Base-by-base conservation (phyloP, 92 coral and sea anemone species). In the Muricea muricata region DNA sequence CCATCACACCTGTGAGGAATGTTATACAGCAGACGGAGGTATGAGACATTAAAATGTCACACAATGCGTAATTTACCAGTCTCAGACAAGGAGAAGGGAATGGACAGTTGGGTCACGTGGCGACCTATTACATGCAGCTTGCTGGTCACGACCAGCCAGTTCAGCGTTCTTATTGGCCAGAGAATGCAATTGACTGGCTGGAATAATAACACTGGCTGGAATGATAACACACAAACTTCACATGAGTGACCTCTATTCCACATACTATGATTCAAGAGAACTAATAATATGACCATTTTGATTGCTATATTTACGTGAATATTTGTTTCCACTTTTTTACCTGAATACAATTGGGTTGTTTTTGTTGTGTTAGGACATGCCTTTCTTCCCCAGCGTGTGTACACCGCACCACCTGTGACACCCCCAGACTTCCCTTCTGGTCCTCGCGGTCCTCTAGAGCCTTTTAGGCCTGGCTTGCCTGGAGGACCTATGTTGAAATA, bases 371-470 rank as follows among this genome's bases (percentile, higher is more conserved):
- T 30, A 9, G 87, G 86, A 47, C 95, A 89, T 21, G 79, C 65
- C 30, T 89, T 91, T 21, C 84, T 87, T 28, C 94, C 92, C 94
- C 94, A 91, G 58, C 94, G 84, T 61, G 86, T 81, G 81, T 91
- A 85, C 42, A 68, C 75, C 25, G 46, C 75, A 5, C 75, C 75
- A 23, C 75, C 75, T 33, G 75, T 68, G 21, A 18, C 41, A 54
- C 54, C 70, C 6, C 89, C 86, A 13, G 55, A 63, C 18, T 37
- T 72, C 52, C 93, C 93, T 57, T 46, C 85, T 17, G 58, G 80
- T 37, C 91, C 94, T 32, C 39, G 55, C 1, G 84, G 84, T 33
- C 94, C 94, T 8, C 40, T 26, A 2, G 65, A 56, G 45, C 94
- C 94, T 18, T 17, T 35, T 9, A 75, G 25, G 2, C 91, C 94